A percentile compares a stretch with the other conserved stretches of the same genome.
Conservation (phyloP, 2,888 invertebrate species). For the Erpobdella octoculata region DNA sequence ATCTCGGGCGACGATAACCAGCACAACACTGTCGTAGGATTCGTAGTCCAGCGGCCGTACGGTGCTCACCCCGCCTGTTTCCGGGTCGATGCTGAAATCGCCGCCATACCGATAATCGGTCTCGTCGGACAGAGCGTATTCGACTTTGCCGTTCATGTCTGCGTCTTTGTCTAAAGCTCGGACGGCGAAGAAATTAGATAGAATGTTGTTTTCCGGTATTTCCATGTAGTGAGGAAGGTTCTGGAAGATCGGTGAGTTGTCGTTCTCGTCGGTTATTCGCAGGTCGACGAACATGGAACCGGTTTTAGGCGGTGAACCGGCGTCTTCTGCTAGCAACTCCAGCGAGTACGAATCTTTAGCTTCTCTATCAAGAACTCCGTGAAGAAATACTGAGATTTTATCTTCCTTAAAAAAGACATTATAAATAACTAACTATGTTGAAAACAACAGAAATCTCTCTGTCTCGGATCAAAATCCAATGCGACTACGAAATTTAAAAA, state of each 20-base stretch:
- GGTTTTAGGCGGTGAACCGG: constrained; percentile 59
- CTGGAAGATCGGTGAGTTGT: constrained; percentile 35
- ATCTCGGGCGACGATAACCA: constrained; percentile 27
- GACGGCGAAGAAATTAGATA: constrained; percentile 30
- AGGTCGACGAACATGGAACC: constrained; percentile 33
- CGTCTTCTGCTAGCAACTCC: constrained; percentile 57
- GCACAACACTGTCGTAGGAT: not conserved
- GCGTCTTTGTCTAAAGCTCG: constrained; percentile 34
- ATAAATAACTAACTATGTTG: no score
- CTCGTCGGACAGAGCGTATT: constrained; percentile 25
- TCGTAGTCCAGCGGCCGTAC: constrained; percentile 24
- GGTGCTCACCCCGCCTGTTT: constrained; percentile 14
- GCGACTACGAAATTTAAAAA: no score
- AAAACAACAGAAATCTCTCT: no score
- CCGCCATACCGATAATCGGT: constrained; percentile 28
- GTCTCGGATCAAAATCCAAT: no score
- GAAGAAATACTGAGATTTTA: not conserved
- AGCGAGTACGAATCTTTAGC: not conserved
- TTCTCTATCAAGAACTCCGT: constrained; percentile 18
- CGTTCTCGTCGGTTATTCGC: constrained; percentile 35
- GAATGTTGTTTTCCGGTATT: constrained; percentile 30
- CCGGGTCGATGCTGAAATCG: constrained; percentile 27
- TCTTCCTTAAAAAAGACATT: no score
- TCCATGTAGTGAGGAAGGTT: constrained; percentile 28
- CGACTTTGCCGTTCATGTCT: constrained; percentile 34